These are phyloP conservation scores for Decapterus maruadsi DNA, from an alignment of 2,797 vertebrate species.

Conservation along the genomic window DNA sequence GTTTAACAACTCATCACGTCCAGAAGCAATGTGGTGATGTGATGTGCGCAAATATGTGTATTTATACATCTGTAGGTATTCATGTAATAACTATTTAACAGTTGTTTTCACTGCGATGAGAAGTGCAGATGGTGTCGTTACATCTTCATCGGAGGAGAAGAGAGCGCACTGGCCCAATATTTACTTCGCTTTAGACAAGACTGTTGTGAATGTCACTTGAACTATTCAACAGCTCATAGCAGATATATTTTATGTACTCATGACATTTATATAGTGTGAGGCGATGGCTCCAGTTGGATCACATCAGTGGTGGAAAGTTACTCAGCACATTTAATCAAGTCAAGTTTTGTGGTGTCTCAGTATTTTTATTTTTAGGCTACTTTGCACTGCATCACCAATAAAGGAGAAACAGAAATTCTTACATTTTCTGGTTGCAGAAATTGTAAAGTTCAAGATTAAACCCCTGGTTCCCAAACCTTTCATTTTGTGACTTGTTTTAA, in stretches of 20 bases:
- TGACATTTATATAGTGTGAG: background rate
- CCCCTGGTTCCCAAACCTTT: background rate
- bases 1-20: constrained; percentile 46
- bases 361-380: background rate
- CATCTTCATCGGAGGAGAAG: constrained; percentile 6
- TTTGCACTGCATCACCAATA: background rate
- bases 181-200: constrained; percentile 5
- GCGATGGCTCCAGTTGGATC: background rate
- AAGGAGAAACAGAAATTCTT: too few relatives aligned
- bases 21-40: constrained; percentile 23
- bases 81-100: constrained; percentile 21
- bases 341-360: background rate
- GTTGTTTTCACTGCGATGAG: constrained; percentile 22
- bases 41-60: constrained; percentile 27
- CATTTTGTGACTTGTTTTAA: background rate
- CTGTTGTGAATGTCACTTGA: background rate
- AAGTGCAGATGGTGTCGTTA: constrained; percentile 28
- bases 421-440: background rate
- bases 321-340: background rate
- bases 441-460: background rate
- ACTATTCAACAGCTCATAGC: background rate
- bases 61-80: constrained; percentile 16
- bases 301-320: background rate
- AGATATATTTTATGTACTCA: background rate
- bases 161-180: constrained; percentile 2